These are phyloP conservation scores for Trachelus tabidus DNA, from an alignment of 2,888 invertebrate species.

Conservation along the genomic window DNA sequence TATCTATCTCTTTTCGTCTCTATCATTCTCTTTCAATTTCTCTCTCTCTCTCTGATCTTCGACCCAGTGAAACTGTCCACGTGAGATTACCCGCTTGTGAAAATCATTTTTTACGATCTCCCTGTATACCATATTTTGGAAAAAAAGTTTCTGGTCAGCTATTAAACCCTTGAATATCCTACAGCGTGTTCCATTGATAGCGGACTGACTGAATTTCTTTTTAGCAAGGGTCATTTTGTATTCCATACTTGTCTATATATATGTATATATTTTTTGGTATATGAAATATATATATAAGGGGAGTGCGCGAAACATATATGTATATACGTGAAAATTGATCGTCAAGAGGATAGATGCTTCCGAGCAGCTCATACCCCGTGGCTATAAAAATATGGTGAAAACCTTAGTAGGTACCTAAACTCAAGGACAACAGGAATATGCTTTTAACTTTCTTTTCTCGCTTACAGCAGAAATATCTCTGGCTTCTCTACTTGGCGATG, in stretches of 20 bases:
- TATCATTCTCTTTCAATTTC: neutral
- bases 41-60: too few relatives aligned
- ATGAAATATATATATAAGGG: too few relatives aligned
- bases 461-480: constrained; percentile 26
- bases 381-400: constrained; percentile 50
- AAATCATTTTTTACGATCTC: too few relatives aligned
- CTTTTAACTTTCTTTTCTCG: constrained; percentile 42
- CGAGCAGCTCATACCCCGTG: constrained; percentile 32
- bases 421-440: constrained; percentile 57
- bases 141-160: too few relatives aligned
- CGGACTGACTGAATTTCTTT: constrained; percentile 25
- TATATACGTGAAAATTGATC: neutral
- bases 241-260: too few relatives aligned
- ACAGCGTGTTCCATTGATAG: too few relatives aligned
- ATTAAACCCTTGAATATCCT: too few relatives aligned
- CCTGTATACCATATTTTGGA: too few relatives aligned
- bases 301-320: neutral
- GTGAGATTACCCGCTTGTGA: too few relatives aligned
- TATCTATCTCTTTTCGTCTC: neutral
- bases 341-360: constrained; percentile 22
- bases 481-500: constrained; percentile 18
- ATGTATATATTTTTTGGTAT: neutral
- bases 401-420: constrained; percentile 39
- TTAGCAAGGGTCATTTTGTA: constrained; percentile 28
- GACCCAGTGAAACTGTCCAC: too few relatives aligned